phyloP scores from a whole-genome alignment of 2,113 vertebrate genomes.

The Electrona antarctica region DNA sequence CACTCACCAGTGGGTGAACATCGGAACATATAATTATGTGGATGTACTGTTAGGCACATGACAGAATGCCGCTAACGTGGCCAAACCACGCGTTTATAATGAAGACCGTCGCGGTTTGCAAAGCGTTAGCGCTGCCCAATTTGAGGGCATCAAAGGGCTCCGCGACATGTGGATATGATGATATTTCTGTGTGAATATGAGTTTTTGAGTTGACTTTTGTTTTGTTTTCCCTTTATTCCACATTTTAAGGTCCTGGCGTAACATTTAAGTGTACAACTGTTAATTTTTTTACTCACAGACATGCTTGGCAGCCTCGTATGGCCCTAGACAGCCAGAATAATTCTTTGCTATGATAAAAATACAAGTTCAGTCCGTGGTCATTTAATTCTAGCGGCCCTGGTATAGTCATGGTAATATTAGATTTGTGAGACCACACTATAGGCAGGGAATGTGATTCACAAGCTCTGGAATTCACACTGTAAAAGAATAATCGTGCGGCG shows the following conservation, averaged over 20 bases:
- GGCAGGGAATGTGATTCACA: slow-evolving; percentile 39
- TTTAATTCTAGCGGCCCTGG: slow-evolving; percentile 4
- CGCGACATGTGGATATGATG: not conserved
- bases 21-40: not conserved
- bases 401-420: slow-evolving; percentile 21
- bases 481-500: slow-evolving; percentile 40
- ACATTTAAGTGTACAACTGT: not conserved
- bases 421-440: slow-evolving; percentile 44
- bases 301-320: not conserved
- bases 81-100: not conserved
- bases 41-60: not conserved
- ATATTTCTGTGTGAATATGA: slow-evolving; percentile 1
- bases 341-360: slow-evolving; percentile 24
- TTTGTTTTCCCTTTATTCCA: not conserved
- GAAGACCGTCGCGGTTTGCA: not conserved
- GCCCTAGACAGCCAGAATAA: slow-evolving; percentile 22
- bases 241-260: slow-evolving; percentile 35
- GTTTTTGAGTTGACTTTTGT: not conserved
- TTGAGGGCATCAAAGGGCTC: not conserved
- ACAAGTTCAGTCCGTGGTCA: slow-evolving; percentile 24
- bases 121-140: not conserved
- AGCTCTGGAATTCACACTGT: slow-evolving; percentile 40
- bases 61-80: not conserved
- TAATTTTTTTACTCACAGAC: slow-evolving; percentile 10
- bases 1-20: not conserved